Percentiles rank a stretch among this genome's conserved stretches.
phyloP scores from a whole-genome alignment of 2,888 invertebrate genomes.

The Allacma fusca region DNA sequence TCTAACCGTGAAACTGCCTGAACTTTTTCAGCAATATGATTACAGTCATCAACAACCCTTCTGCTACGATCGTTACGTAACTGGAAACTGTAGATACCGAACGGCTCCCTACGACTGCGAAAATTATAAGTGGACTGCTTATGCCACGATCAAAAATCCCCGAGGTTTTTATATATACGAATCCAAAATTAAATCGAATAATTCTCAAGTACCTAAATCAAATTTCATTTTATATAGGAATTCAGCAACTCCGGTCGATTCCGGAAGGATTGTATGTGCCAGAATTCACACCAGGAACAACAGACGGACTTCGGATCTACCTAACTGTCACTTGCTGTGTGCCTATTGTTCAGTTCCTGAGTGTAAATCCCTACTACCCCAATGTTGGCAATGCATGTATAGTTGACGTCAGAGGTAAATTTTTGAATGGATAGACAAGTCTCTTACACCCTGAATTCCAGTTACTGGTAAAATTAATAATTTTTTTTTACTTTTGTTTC shows the following conservation, averaged over 20 bases:
- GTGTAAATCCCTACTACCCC: slow-evolving; percentile 48
- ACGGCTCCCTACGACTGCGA: slow-evolving; percentile 58
- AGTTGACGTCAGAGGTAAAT: slow-evolving; percentile 57
- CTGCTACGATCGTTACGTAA: slow-evolving; percentile 59
- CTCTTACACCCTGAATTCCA: neutral
- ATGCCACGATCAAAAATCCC: slow-evolving; percentile 57
- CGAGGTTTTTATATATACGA: no score
- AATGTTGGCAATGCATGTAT: slow-evolving; percentile 48
- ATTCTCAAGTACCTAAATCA: no score
- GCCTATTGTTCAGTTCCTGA: slow-evolving; percentile 57
- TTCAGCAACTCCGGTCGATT: slow-evolving; percentile 53
- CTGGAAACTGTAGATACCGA: slow-evolving; percentile 59
- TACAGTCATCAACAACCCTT: slow-evolving; percentile 43
- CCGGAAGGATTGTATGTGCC: slow-evolving; percentile 54
- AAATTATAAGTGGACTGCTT: slow-evolving; percentile 60
- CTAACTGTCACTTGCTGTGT: slow-evolving; percentile 58
- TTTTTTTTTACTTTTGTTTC: slow-evolving; percentile 18
- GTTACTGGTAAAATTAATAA: neutral
- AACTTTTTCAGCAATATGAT: neutral
- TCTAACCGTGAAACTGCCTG: neutral
- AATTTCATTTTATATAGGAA: no score
- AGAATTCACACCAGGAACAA: slow-evolving; percentile 46
- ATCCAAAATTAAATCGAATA: no score
- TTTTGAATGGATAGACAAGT: neutral
- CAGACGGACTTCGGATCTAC: slow-evolving; percentile 54